Base-by-base conservation (phyloP, 2,113 vertebrate species). In the Xyliphius kryptos region DNA sequence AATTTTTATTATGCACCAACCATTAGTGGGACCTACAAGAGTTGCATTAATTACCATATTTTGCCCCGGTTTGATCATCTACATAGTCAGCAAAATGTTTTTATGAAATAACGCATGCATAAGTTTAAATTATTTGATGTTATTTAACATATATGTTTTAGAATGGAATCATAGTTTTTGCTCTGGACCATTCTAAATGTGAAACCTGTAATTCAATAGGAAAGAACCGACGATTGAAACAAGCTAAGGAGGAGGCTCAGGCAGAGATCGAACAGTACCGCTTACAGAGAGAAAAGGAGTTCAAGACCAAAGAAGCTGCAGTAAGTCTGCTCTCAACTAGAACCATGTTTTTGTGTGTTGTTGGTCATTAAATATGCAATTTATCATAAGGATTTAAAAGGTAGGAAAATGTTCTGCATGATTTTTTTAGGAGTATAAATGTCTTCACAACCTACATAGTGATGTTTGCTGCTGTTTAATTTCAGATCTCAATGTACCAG, bases 231-330 rank as follows among this genome's bases (percentile, higher is more conserved):
- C 83, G 95, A 66, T 85, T 99, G 89, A 97, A 97, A 79, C 95
- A 98, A 84, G 96, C 96, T 0, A 99, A 99, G 70, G 96, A 99
- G 76, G 96, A 99, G 58, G 96, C 96, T 0, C 96, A 99, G 80
- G 95, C 93, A 0, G 96, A 98, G 82, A 97, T 98, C 6, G 96
- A 98, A 57, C 95, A 98, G 73, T 98, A 98, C 61, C 92, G 96
- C 9, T 82, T 97, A 56, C 95, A 97, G 83, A 87, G 95, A 17
- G 94, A 99, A 75, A 97, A 95, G 63, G 95, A 99, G 66, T 99
- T 99, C 81, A 98, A 98, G 82, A 92, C 91, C 69, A 97, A 97
- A 71, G 94, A 98, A 76, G 92, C 91, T 5, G 93, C 93, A 20
- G 96, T 82, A 85, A 77, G 81, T 9, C 17, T 2, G 20, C 47